Percentiles rank a stretch among this genome's conserved stretches.
Evolutionary conservation across 2,113 vertebrate genomes (phyloP).

Genomic region (Agelaius tricolor): DNA sequence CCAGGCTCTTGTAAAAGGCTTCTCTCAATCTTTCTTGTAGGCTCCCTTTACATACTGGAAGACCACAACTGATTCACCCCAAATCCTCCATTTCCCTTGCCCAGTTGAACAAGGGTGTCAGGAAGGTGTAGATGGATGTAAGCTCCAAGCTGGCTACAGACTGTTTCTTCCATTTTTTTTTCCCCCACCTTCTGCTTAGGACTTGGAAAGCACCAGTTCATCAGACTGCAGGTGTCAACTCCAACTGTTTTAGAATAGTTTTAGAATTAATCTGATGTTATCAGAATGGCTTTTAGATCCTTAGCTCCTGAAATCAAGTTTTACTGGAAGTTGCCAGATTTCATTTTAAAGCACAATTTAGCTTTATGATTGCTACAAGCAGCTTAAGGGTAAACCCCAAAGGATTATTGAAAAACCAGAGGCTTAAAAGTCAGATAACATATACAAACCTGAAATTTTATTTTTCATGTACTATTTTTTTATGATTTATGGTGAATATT

Average conservation of each 20-base stretch:
- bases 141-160: not conserved
- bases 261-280: not conserved
- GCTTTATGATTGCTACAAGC: not conserved
- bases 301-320: not conserved
- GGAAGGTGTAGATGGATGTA: not conserved
- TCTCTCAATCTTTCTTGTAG: not conserved
- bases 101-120: not conserved
- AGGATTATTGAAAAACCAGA: not conserved
- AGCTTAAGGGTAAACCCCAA: not conserved
- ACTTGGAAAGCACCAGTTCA: not conserved
- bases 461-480: not conserved
- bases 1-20: not conserved
- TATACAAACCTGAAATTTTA: not conserved
- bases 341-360: slow-evolving; percentile 7
- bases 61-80: not conserved
- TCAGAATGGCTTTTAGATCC: not conserved
- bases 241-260: not conserved
- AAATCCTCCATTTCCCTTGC: not conserved
- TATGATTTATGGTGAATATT: not conserved
- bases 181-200: not conserved
- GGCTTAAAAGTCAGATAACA: not conserved
- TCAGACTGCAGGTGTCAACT: not conserved
- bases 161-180: not conserved
- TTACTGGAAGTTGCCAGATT: not conserved
- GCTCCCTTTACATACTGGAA: not conserved